Evolutionary conservation across 2,113 vertebrate genomes (phyloP), one percentile per base, ranked within the genome.

Genomic region (Callorhinus ursinus): DNA sequence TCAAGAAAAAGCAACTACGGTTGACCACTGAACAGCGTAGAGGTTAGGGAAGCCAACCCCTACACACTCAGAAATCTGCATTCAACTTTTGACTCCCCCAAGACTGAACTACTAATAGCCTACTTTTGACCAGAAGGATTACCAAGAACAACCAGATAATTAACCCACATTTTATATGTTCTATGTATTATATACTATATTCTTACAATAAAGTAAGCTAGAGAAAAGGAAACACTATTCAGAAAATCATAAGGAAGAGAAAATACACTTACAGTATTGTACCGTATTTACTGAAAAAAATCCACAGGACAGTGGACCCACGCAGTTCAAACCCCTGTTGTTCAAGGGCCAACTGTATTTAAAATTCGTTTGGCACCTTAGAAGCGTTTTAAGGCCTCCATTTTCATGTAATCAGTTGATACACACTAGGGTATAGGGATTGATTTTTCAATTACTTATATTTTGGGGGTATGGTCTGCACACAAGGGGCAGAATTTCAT

Each of bases 361-460:
- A 49, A 76, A 49, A 61, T 72, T 57, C 21, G 31, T 39, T 33
- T 13, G n/a, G n/a, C 28, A 79, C 67, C 6, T 72, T 14, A 55
- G n/a, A 16, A 33, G 42, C 16, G 83, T 80, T 74, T 90, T 33
- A 93, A 95, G 69, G 22, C 10, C 36, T 53, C 15, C 61, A 67
- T 79, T 93, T 63, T 39, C 63, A 36, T n/a, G 28, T 72, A 88
- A 92, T 80, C 61, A 67, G 57, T 28, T 74, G 76, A 87, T 92
- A 51, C 8, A 80, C 28, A 69, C 24, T 67, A 76, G 15, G 42
- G 18, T 26, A 42, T 7, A 95, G 14, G 28, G 31, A 72, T 16
- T 76, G 39, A 67, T 88, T 95, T 85, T 84, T 46, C 72, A 89
- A 76, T 13, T 94, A 91, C 69, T 82, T 94, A 49, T 79, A 63